Evolutionary conservation across 1,140 invertebrate genomes (phyloP).

Genomic region (Branchinecta lynchi): DNA sequence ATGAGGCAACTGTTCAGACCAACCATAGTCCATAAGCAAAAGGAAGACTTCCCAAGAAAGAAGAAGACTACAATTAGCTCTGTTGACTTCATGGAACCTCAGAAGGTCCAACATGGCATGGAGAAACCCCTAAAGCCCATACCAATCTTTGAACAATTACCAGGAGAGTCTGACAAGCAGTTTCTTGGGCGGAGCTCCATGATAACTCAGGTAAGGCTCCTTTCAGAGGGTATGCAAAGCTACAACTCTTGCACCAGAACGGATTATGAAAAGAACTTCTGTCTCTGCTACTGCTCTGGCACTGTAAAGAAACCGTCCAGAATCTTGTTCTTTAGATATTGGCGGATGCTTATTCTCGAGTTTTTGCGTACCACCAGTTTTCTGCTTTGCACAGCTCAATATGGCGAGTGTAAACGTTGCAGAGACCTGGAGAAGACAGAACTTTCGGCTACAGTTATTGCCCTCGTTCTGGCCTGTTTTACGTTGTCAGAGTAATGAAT

Average conservation of each 20-base stretch:
- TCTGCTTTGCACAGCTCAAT: neutral
- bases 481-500: no score
- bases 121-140: constrained; percentile 33
- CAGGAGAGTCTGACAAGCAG: constrained; percentile 32
- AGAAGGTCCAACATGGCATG: constrained; percentile 25
- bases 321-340: neutral
- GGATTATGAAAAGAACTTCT: no score
- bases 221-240: neutral
- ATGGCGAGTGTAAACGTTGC: no score
- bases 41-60: constrained; percentile 10
- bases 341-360: neutral
- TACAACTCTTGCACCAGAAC: no score
- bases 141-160: constrained; percentile 35
- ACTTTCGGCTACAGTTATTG: no score
- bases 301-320: neutral
- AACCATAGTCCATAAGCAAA: neutral
- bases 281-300: neutral
- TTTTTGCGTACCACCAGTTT: neutral
- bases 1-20: neutral
- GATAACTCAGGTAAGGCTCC: constrained; percentile 32
- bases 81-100: constrained; percentile 14
- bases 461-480: no score
- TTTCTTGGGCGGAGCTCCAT: constrained; percentile 36
- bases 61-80: constrained; percentile 13
- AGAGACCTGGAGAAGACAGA: no score